phyloP scores from a whole-genome alignment of 2,888 invertebrate genomes.

The Lepidocyrtinus sp. region DNA sequence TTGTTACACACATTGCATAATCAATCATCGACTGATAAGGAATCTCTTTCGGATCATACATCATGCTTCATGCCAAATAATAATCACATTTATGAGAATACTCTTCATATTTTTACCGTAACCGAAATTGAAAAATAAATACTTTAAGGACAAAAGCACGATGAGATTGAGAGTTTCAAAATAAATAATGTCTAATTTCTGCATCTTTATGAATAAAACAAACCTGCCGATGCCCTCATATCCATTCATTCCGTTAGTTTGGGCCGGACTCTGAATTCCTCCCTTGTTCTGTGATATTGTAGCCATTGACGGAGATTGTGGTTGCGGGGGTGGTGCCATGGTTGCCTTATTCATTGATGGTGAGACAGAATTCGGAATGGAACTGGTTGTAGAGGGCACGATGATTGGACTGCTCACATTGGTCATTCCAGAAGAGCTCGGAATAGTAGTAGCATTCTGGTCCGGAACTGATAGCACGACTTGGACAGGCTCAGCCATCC shows the following conservation, averaged over 20 bases:
- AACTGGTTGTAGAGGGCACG: neutral
- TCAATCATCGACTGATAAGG: neutral
- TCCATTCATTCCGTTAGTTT: conserved; percentile 10
- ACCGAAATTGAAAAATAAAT: neutral
- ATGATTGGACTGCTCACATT: neutral
- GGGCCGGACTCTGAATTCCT: too few relatives aligned
- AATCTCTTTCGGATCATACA: neutral
- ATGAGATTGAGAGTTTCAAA: neutral
- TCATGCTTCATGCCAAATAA: neutral
- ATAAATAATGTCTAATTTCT: too few relatives aligned
- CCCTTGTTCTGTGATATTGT: neutral
- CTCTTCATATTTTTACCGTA: neutral
- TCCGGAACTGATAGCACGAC: conserved; percentile 58
- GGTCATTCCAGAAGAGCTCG: neutral
- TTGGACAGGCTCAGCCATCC: conserved; percentile 53
- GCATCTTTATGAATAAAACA: conserved; percentile 11
- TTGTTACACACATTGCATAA: neutral
- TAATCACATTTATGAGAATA: neutral
- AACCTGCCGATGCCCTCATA: conserved; percentile 33
- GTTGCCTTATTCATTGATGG: neutral
- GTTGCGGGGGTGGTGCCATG: neutral
- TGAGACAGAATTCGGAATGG: conserved; percentile 23
- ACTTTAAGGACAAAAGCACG: neutral
- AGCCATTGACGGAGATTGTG: neutral
- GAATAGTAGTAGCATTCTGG: conserved; percentile 14